These are phyloP conservation scores for Columba guinea DNA, from an alignment of 2,797 vertebrate genomes.

Conservation along the genomic window DNA sequence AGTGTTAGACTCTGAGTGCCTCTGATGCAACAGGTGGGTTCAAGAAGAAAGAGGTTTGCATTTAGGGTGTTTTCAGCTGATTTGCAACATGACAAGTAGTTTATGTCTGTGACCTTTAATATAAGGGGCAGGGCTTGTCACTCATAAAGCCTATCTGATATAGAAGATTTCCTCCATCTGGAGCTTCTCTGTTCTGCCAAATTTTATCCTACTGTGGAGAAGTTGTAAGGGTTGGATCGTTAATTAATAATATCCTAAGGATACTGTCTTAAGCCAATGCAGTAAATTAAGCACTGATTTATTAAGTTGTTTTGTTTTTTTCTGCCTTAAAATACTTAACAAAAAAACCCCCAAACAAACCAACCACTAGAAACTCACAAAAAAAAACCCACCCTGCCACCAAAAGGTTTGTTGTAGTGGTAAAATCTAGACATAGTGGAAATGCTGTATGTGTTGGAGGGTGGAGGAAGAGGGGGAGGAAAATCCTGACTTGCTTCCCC, in stretches of 20 bases:
- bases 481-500: neutral
- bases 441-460: neutral
- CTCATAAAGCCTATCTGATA: neutral
- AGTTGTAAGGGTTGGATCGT: neutral
- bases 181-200: neutral
- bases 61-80: conserved; percentile 8
- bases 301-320: neutral
- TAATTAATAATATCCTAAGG: conserved; percentile 26
- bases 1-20: neutral
- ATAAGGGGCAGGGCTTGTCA: neutral
- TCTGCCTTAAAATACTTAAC: neutral
- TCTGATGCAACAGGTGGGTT: conserved; percentile 5
- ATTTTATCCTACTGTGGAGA: neutral
- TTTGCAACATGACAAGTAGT: neutral
- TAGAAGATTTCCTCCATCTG: conserved; percentile 3
- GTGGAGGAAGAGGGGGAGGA: neutral
- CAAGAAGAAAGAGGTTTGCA: neutral
- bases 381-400: neutral
- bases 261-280: neutral
- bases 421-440: neutral
- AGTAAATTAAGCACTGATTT: neutral
- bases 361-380: too few relatives aligned
- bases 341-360: neutral
- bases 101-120: neutral
- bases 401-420: neutral